These are phyloP conservation scores for Kryptolebias marmoratus DNA, from an alignment of 2,113 vertebrate genomes.

Conservation along the genomic window DNA sequence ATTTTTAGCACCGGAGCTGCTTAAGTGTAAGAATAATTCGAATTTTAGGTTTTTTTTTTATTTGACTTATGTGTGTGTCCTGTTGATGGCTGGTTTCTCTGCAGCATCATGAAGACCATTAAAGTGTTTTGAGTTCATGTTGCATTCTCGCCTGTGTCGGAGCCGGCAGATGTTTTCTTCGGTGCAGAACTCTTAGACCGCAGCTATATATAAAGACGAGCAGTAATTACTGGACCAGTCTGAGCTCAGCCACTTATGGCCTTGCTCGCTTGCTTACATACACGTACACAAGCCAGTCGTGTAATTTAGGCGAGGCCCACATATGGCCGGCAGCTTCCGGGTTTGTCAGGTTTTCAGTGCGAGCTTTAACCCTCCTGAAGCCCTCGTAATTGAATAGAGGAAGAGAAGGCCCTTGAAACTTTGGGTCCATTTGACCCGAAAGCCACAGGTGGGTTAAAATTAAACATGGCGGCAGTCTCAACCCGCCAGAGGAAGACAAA, in stretches of 20 bases:
- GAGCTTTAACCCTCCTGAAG: background rate
- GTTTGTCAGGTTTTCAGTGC: background rate
- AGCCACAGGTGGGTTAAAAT: background rate
- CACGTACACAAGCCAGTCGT: conserved; percentile 10
- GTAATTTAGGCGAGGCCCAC: conserved; percentile 18
- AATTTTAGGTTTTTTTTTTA: too few relatives aligned
- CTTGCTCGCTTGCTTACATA: conserved; percentile 26
- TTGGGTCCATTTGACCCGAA: too few relatives aligned
- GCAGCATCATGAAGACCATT: conserved; percentile 2
- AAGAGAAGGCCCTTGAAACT: too few relatives aligned
- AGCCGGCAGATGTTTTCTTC: conserved; percentile 62
- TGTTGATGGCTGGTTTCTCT: too few relatives aligned
- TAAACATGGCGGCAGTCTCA: background rate
- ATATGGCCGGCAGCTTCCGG: conserved; percentile 17
- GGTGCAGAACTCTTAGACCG: conserved; percentile 61
- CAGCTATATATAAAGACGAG: conserved; percentile 74
- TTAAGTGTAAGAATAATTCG: too few relatives aligned
- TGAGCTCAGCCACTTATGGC: conserved; percentile 44
- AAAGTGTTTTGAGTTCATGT: conserved; percentile 22
- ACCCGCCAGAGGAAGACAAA: background rate
- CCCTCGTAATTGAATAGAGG: too few relatives aligned
- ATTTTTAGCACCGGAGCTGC: too few relatives aligned
- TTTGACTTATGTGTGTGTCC: too few relatives aligned
- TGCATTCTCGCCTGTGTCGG: conserved; percentile 33
- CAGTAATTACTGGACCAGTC: conserved; percentile 73